Base-by-base conservation (phyloP, 2,888 invertebrate genomes). In the Tryphoninae sp. region DNA sequence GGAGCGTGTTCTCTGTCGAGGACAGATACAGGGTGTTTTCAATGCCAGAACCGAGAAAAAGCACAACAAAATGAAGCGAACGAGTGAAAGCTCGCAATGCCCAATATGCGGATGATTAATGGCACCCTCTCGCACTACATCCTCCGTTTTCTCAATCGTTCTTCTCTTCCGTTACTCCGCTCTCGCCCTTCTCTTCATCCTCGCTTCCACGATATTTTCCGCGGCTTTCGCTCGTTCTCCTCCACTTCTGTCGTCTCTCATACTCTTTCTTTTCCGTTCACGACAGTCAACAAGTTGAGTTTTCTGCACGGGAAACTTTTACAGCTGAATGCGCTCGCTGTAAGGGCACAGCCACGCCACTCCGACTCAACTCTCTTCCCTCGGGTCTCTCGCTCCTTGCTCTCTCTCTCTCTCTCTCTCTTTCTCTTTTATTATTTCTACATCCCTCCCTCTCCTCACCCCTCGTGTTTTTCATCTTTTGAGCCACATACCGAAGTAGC, bases 61-160 rank as follows among this genome's bases (percentile, higher is more conserved):
- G 22, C 62, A 71, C 53, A 61, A 71, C 71, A 62, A 72, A 78
- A 82, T 67, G 67, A 77, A 78, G 75, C 75, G 51, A 55, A 58
- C 19, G 71, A 75, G 71, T 75, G 75, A 86, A 84, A 84, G 86
- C 85, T 83, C 80, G 79, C 71, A 6, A 33, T 33, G 77, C 82
- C 59, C 85, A 81, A 84, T 85, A 84, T 82, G 78, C 78, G 83
- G 85, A 87, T 86, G 87, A 87, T 87, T 87, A 87, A 87, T 86
- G 85, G 82, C 78, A 19, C 61, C 49, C 68, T 62, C 76, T 53
- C 53, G 19, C 40, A 11, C 61, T 51, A 7, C 19, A 51, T 59
- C 19, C 75, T 42, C 65, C 65, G 26, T 58, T 65, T 19, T 55
- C 49, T 65, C 65, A 59, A 42, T 45, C 55, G 22, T 16, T 58